These are phyloP conservation scores for Microhierax caerulescens DNA, from an alignment of 2,797 vertebrate genomes.

Conservation along the genomic window DNA sequence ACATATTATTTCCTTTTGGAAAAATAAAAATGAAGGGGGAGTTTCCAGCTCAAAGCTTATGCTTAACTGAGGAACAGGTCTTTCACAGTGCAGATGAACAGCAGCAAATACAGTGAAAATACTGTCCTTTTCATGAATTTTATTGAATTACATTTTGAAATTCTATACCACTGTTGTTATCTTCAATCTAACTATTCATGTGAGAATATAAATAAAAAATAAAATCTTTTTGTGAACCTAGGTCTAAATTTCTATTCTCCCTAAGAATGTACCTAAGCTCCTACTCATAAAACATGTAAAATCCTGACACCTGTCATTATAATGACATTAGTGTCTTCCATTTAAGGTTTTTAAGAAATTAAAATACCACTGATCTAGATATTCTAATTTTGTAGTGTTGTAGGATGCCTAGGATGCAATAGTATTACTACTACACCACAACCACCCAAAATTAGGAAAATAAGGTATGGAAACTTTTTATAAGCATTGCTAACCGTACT, in stretches of 20 bases:
- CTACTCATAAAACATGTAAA: not conserved
- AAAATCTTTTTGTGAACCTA: not conserved
- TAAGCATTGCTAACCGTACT: not conserved
- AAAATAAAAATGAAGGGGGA: not conserved
- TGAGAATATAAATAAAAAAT: not conserved
- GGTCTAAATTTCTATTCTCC: not conserved
- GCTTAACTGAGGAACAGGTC: not conserved
- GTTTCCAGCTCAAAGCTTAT: not conserved
- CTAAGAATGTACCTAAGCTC: fast-evolving
- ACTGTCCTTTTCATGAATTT: not conserved
- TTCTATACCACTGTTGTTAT: not conserved
- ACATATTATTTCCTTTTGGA: not conserved
- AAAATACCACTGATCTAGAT: fast-evolving
- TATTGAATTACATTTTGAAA: not conserved
- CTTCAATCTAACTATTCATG: not conserved
- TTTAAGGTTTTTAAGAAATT: not conserved
- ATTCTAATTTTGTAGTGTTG: not conserved
- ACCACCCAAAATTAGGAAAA: not conserved
- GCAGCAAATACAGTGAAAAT: not conserved
- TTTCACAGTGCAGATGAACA: not conserved
- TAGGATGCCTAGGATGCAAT: not conserved
- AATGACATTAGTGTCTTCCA: not conserved
- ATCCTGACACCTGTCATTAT: not conserved
- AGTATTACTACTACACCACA: not conserved
- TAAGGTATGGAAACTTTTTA: not conserved